Conservation (phyloP, 2,797 vertebrate species). For the Gymnopithys bicolor region DNA sequence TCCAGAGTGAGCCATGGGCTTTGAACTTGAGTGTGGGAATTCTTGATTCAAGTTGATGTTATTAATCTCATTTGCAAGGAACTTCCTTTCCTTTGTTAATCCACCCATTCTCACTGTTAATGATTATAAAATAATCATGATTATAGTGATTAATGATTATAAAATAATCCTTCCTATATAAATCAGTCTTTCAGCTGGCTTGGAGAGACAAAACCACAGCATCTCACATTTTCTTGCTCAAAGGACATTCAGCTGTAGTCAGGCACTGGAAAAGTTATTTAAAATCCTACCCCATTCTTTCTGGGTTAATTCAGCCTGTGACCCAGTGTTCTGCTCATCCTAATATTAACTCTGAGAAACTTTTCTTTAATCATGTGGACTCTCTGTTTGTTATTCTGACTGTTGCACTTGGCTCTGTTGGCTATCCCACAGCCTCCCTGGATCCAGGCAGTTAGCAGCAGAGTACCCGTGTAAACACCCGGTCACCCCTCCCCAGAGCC, state of each 20-base stretch:
- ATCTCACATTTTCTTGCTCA: not conserved
- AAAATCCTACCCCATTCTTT: not conserved
- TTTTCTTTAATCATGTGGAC: not conserved
- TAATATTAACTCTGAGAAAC: slow-evolving; percentile 60
- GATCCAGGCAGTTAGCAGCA: not conserved
- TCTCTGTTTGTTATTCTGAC: slow-evolving; percentile 40
- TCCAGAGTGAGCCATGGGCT: not conserved
- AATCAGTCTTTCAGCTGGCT: not conserved
- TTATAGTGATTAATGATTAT: not conserved
- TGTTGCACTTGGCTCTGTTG: not conserved
- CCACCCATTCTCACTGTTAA: not conserved
- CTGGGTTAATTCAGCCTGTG: slow-evolving; percentile 11
- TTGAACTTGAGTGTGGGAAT: not conserved
- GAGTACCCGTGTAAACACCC: not conserved
- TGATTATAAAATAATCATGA: not conserved
- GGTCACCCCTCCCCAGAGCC: not conserved
- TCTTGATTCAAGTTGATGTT: not conserved
- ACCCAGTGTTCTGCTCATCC: slow-evolving; percentile 14
- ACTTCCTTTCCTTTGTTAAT: not conserved
- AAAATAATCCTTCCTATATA: not conserved
- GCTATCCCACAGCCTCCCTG: not conserved
- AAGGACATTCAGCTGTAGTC: not conserved
- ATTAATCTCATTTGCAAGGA: not conserved
- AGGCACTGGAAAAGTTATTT: not conserved
- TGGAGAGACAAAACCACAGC: not conserved